Conservation (phyloP, 2,888 invertebrate genomes). For the Deroplatys truncata region DNA sequence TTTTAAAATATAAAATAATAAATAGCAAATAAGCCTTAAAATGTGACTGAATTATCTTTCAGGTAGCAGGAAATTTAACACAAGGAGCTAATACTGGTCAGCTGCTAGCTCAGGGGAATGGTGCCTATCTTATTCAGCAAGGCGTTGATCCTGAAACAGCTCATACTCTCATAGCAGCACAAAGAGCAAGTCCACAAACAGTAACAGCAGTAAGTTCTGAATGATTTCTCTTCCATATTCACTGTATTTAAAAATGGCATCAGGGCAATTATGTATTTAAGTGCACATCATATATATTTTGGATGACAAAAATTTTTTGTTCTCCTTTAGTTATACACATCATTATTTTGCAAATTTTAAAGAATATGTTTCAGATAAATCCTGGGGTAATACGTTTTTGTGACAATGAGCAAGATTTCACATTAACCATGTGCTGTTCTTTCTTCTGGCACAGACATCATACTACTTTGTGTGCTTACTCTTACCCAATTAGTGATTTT, state of each 20-base stretch:
- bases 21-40: neutral
- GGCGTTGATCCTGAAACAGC: constrained; percentile 62
- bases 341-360: no score
- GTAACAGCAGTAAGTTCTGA: constrained; percentile 58
- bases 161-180: constrained; percentile 52
- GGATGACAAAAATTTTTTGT: no score
- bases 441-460: no score
- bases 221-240: neutral
- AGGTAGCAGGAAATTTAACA: constrained; percentile 37
- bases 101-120: constrained; percentile 45
- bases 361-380: no score
- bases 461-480: no score
- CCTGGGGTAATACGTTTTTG: no score
- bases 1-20: no score
- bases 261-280: neutral
- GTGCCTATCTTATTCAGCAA: constrained; percentile 63
- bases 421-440: no score
- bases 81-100: constrained; percentile 35
- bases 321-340: no score
- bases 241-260: neutral
- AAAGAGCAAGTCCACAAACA: constrained; percentile 62
- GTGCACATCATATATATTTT: neutral
- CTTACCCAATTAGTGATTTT: no score
- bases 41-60: neutral
- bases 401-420: no score